These are phyloP conservation scores for Drosophila recens DNA, from an alignment of 2,888 invertebrate genomes.

Conservation along the genomic window DNA sequence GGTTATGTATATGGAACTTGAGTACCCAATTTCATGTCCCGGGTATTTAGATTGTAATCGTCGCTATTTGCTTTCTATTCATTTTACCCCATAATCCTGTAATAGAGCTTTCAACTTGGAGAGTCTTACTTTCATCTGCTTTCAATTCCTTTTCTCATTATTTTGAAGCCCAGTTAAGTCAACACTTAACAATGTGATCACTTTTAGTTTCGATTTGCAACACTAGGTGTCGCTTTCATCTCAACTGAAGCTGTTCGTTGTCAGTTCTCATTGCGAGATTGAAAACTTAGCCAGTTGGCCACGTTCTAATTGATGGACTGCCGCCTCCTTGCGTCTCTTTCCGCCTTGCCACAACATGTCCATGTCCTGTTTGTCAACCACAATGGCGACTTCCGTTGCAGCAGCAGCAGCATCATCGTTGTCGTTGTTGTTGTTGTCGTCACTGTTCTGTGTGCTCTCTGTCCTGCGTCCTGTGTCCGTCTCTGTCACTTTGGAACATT, in stretches of 20 bases:
- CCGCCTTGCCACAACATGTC: constrained; percentile 42
- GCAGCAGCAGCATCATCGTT: constrained; percentile 5
- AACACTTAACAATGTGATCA: constrained; percentile 3
- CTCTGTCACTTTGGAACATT: constrained; percentile 66
- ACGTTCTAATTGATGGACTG: constrained; percentile 57
- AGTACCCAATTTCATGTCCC: too few species aligned
- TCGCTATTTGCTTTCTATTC: too few species aligned
- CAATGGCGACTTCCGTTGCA: constrained; percentile 57
- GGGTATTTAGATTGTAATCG: too few species aligned
- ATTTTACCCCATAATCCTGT: too few species aligned
- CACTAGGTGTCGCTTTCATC: constrained; percentile 45
- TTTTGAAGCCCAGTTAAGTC: neutral
- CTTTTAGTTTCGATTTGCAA: constrained; percentile 5
- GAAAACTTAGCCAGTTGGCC: constrained; percentile 49
- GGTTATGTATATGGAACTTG: too few species aligned
- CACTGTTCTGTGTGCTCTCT: neutral
- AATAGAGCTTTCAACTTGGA: too few species aligned
- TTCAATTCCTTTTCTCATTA: neutral
- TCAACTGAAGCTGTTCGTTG: constrained; percentile 26
- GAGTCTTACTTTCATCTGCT: too few species aligned
- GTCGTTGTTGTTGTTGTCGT: neutral
- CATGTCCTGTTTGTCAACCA: constrained; percentile 60
- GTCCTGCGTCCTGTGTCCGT: neutral
- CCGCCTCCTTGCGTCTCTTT: constrained; percentile 13
- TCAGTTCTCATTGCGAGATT: constrained; percentile 49